A percentile compares a stretch with the other conserved stretches of the same genome.
Conservation (phyloP, 2,888 invertebrate species). For the Stenurella melanura region DNA sequence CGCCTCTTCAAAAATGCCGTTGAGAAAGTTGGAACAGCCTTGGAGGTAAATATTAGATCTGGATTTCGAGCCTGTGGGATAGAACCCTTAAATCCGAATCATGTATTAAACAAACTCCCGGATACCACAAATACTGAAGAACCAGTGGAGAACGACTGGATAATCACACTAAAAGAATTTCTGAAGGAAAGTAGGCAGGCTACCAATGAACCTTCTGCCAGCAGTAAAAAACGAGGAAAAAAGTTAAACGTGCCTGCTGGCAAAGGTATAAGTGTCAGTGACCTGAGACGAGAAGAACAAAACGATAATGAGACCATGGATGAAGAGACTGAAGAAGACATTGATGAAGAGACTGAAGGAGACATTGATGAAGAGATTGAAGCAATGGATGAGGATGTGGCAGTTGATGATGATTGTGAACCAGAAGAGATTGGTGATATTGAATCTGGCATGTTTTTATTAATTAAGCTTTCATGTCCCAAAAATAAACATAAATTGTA, state of each 20-base stretch:
- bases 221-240: constrained; percentile 16
- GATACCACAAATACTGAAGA: too few species aligned
- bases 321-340: constrained; percentile 11
- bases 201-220: not conserved
- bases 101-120: constrained; percentile 32
- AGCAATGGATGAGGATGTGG: too few species aligned
- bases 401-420: too few species aligned
- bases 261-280: too few species aligned
- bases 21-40: constrained; percentile 28
- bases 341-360: constrained; percentile 2
- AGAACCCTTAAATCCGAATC: constrained; percentile 21
- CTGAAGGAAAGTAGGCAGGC: constrained; percentile 18
- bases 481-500: constrained; percentile 18
- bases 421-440: too few species aligned
- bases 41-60: constrained; percentile 30
- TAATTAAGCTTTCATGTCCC: constrained; percentile 14
- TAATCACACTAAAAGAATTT: constrained; percentile 31
- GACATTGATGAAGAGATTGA: constrained; percentile 4
- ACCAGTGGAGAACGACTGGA: constrained; percentile 15
- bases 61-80: constrained; percentile 24
- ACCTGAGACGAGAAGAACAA: constrained; percentile 34
- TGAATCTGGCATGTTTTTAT: constrained; percentile 30
- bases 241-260: constrained; percentile 22
- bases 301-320: constrained; percentile 2
- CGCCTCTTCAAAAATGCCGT: constrained; percentile 40